phyloP scores from a whole-genome alignment of 2,888 invertebrate species.

The Sinotaia quadrata region DNA sequence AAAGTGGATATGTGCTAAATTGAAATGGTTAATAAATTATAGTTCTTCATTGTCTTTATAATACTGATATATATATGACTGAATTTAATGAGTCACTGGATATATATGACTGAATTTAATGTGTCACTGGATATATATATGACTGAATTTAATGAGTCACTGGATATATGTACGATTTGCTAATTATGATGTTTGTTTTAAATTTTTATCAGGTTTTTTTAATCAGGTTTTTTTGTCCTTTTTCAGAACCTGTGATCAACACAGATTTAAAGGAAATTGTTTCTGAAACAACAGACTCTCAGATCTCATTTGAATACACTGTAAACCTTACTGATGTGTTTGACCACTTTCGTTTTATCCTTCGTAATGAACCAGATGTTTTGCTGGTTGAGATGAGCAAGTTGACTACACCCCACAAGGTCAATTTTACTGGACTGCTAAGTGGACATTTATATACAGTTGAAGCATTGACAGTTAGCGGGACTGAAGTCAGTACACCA shows the following conservation, averaged over 20 bases:
- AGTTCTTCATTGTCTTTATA: too few species aligned
- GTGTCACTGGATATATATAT: too few species aligned
- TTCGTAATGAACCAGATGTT: slow-evolving; percentile 30
- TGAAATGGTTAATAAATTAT: too few species aligned
- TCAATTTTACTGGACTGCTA: slow-evolving; percentile 44
- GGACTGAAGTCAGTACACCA: slow-evolving; percentile 42
- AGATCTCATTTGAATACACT: slow-evolving; percentile 45
- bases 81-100: too few species aligned
- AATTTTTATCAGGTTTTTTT: too few species aligned
- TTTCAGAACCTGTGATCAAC: slow-evolving; percentile 43
- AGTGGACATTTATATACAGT: slow-evolving; percentile 51
- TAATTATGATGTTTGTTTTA: too few species aligned
- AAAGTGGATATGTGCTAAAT: too few species aligned
- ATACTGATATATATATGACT: too few species aligned
- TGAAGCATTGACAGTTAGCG: slow-evolving; percentile 47
- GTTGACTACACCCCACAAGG: slow-evolving; percentile 32
- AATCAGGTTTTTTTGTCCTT: not conserved
- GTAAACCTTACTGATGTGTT: slow-evolving; percentile 42
- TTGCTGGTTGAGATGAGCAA: slow-evolving; percentile 38
- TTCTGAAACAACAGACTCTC: slow-evolving; percentile 30
- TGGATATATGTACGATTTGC: too few species aligned
- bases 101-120: too few species aligned
- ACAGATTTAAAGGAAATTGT: slow-evolving; percentile 30
- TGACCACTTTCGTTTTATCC: slow-evolving; percentile 45
- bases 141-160: too few species aligned